Percentiles rank a stretch among this genome's conserved stretches.
phyloP scores from a whole-genome alignment of 2,113 vertebrate genomes.

The Zosterops hypoxanthus region DNA sequence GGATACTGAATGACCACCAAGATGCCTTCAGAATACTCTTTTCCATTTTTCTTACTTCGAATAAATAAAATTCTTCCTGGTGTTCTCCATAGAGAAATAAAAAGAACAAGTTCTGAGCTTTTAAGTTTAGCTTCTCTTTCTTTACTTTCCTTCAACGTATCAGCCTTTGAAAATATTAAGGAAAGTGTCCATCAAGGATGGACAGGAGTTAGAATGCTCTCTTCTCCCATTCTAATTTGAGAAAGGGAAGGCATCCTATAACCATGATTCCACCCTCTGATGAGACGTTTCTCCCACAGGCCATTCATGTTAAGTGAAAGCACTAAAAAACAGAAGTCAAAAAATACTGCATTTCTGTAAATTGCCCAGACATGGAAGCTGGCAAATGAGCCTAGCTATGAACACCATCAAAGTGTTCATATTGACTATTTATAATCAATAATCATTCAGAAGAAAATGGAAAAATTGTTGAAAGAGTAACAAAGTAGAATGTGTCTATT shows the following conservation, averaged over 20 bases:
- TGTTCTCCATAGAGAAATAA: neutral
- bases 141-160: neutral
- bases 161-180: neutral
- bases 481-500: neutral
- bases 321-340: neutral
- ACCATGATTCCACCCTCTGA: neutral
- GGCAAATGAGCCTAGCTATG: neutral
- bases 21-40: neutral
- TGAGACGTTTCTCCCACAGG: neutral
- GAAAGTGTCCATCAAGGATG: neutral
- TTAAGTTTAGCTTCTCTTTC: neutral
- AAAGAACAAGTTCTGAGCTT: neutral
- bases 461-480: neutral
- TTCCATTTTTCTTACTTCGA: neutral
- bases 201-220: neutral
- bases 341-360: neutral
- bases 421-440: slow-evolving; percentile 41
- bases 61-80: neutral
- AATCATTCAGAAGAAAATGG: slow-evolving; percentile 1
- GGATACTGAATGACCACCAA: neutral
- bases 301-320: neutral
- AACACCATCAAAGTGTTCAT: slow-evolving; percentile 5
- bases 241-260: neutral
- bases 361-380: neutral
- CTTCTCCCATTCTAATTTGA: neutral